A percentile compares a stretch with the other conserved stretches of the same genome.
These are phyloP conservation scores for Coregonus sp. DNA, from an alignment of 2,797 vertebrate genomes.

Conservation along the genomic window DNA sequence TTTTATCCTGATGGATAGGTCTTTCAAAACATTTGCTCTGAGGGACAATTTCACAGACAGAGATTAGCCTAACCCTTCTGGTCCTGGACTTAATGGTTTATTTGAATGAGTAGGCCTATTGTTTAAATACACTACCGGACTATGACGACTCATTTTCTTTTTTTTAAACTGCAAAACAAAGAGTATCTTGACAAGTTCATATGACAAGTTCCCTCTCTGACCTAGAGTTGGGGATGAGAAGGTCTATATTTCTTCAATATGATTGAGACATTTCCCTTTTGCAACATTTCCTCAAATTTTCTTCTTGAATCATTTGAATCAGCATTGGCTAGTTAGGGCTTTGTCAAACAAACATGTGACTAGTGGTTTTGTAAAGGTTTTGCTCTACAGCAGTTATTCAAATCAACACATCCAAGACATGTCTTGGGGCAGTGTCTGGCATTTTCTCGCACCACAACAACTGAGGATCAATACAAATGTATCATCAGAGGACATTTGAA, in stretches of 20 bases:
- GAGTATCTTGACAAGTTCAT: not conserved
- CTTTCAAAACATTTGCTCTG: not conserved
- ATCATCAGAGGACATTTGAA: not conserved
- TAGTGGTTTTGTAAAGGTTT: not conserved
- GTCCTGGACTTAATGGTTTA: not conserved
- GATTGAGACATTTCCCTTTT: not conserved
- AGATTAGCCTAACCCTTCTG: not conserved
- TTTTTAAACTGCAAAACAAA: not conserved
- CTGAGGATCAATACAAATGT: not conserved
- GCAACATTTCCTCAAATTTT: not conserved
- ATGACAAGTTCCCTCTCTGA: conserved; percentile 1
- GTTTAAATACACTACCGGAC: too few species aligned
- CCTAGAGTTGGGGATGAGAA: not conserved
- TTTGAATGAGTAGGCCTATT: too few species aligned
- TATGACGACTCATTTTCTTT: too few species aligned
- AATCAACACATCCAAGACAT: not conserved
- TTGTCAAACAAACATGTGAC: not conserved
- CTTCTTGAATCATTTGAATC: not conserved
- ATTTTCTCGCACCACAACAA: conserved; percentile 4
- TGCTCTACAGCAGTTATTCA: not conserved
- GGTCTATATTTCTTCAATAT: not conserved
- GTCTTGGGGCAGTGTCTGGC: not conserved
- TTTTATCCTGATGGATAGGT: not conserved
- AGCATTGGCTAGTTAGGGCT: not conserved
- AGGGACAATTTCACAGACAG: not conserved